phyloP scores from a whole-genome alignment of 2,888 invertebrate genomes.

The Vanessa cardui region DNA sequence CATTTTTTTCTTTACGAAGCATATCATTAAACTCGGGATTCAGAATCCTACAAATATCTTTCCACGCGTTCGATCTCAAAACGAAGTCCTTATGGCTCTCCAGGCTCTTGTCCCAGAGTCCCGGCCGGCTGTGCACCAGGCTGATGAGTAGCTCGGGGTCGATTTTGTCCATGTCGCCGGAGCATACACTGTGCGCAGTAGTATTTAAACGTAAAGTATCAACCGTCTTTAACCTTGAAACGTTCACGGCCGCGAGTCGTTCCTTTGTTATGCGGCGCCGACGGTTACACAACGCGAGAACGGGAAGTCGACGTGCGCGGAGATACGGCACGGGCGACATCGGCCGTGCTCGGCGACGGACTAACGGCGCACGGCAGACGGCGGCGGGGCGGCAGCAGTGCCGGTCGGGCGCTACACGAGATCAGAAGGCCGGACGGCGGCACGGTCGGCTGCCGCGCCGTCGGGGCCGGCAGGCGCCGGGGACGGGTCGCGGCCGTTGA shows the following conservation, averaged over 20 bases:
- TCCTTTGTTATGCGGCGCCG: too few relatives aligned
- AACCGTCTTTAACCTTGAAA: too few relatives aligned
- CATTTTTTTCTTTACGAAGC: conserved; percentile 3
- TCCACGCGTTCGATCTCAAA: conserved; percentile 16
- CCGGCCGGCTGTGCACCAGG: conserved; percentile 22
- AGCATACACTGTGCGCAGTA: too few relatives aligned
- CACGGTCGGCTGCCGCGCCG: conserved; percentile 10
- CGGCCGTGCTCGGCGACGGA: conserved; percentile 11
- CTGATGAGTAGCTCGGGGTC: conserved; percentile 22
- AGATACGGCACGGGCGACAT: neutral
- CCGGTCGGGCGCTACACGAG: neutral
- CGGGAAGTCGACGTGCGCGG: neutral
- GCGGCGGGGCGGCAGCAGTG: neutral
- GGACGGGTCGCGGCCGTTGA: conserved; percentile 4
- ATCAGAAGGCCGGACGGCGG: conserved; percentile 1
- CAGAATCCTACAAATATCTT: conserved; percentile 17
- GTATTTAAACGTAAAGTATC: too few relatives aligned
- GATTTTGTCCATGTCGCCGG: conserved; percentile 1
- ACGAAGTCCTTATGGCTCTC: conserved; percentile 11
- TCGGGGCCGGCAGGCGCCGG: conserved; percentile 2
- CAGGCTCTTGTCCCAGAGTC: conserved; percentile 24
- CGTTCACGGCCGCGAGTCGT: too few relatives aligned
- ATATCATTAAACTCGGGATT: conserved; percentile 14
- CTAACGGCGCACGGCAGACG: neutral
- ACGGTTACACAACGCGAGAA: neutral